Evolutionary conservation across 1,140 invertebrate genomes (phyloP).

Genomic region (Sarcophaga peregrina): DNA sequence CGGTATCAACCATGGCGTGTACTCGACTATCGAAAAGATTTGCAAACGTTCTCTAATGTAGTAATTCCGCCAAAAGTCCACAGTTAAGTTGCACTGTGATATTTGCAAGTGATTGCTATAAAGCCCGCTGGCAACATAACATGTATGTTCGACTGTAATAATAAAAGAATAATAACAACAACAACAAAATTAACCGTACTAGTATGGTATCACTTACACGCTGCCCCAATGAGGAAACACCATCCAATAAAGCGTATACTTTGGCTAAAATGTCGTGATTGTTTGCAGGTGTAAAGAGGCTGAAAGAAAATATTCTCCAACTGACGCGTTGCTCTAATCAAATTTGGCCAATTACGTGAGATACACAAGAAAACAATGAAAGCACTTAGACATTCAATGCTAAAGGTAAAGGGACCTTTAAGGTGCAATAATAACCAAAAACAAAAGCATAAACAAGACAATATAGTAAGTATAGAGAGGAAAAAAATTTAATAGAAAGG

Average conservation of each 20-base stretch:
- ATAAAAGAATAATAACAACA: not conserved
- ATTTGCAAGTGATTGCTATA: conserved; percentile 60
- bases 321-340: conserved; percentile 52
- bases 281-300: conserved; percentile 50
- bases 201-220: conserved; percentile 43
- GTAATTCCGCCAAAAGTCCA: conserved; percentile 60
- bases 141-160: conserved; percentile 53
- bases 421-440: not conserved
- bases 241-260: conserved; percentile 52
- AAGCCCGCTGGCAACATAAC: conserved; percentile 57
- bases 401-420: conserved; percentile 59
- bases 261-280: conserved; percentile 50
- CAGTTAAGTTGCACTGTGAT: conserved; percentile 55
- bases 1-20: conserved; percentile 51
- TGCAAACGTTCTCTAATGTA: conserved; percentile 59
- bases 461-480: not conserved
- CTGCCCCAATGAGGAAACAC: conserved; percentile 48
- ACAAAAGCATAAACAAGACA: not conserved
- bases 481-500: not conserved
- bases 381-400: conserved; percentile 57
- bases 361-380: conserved; percentile 54
- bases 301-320: conserved; percentile 55
- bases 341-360: conserved; percentile 53
- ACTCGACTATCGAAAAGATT: conserved; percentile 55
- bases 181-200: not conserved